phyloP scores from a whole-genome alignment of 1,140 invertebrate genomes.

The Meloidogyne hapla region DNA sequence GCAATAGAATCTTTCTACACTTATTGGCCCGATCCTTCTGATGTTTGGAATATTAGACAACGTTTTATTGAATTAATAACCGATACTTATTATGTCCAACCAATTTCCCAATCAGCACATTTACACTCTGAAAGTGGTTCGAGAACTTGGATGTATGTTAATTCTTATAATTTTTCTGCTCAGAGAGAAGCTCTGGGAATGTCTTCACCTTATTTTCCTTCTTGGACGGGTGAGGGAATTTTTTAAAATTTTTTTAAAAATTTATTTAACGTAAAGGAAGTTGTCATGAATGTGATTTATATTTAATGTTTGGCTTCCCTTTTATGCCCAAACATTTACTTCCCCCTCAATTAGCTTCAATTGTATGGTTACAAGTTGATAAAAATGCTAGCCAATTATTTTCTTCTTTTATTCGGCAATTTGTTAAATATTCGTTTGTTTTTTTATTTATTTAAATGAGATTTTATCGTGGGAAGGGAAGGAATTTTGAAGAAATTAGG shows the following conservation, averaged over 20 bases:
- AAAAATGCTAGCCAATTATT: slow-evolving; percentile 59
- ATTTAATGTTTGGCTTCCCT: slow-evolving; percentile 60
- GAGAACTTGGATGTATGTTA: slow-evolving; percentile 60
- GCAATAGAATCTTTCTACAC: slow-evolving; percentile 60
- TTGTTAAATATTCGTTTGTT: slow-evolving; percentile 50
- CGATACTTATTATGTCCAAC: slow-evolving; percentile 60
- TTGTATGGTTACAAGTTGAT: slow-evolving; percentile 54
- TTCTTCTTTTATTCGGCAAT: slow-evolving; percentile 53
- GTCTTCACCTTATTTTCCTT: slow-evolving; percentile 41
- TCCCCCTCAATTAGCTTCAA: slow-evolving; percentile 43
- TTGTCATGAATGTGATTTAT: slow-evolving; percentile 62
- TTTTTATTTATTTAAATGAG: neutral
- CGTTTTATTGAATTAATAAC: slow-evolving; percentile 60
- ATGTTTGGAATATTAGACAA: slow-evolving; percentile 59
- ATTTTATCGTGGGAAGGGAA: no score
- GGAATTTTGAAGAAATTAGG: no score
- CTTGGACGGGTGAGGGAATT: slow-evolving; percentile 55
- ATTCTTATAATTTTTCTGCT: slow-evolving; percentile 61
- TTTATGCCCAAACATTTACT: slow-evolving; percentile 54
- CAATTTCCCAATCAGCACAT: slow-evolving; percentile 58
- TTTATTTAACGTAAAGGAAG: slow-evolving; percentile 38
- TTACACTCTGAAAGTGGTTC: slow-evolving; percentile 59
- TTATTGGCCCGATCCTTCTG: slow-evolving; percentile 58
- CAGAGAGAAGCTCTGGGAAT: slow-evolving; percentile 28
- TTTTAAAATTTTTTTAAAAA: neutral